Evolutionary conservation across 2,797 vertebrate genomes (phyloP), one percentile per base, ranked within the genome.

Genomic region (Spondyliosoma cantharus): DNA sequence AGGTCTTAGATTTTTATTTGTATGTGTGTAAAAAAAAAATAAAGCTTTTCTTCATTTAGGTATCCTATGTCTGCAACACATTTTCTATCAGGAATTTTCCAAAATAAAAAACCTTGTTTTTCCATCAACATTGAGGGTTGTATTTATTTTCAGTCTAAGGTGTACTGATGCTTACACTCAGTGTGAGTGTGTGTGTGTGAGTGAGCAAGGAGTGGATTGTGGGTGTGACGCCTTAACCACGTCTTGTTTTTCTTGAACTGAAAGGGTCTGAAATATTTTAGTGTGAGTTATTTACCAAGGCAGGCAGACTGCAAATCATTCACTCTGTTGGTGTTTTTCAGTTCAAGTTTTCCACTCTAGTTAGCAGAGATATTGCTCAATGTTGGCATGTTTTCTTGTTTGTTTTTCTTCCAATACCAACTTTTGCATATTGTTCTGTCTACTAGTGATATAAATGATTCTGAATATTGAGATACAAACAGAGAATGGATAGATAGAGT

Each of bases 81-180:
- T 89, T 86, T 83, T 15, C 62, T 59, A 67, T 70, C 22, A 60
- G 69, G 48, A 84, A 78, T 84, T 87, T 87, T 90, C 78, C 81
- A 90, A 89, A 90, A 90, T 86, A 90, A 88, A 90, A 80, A 74
- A 78, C 54, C 20, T 4, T 45, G 9, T 2, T 64, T 81, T 85
- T 77, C 86, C 74, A 65, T 83, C 63, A 86, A 84, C 82, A 86
- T 3, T 16, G 58, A 69, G 68, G 11, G 7, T 45, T 76, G 67
- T 49, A 12, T 86, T 78, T 57, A 49, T 69, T 16, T 71, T 68
- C 45, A 61, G 62, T 46, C 42, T 32, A 52, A 80, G 56, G 57
- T 84, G 74, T 19, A 22, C 15, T 57, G n/a, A 52, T 43, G 16
- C 50, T 69, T 42, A 37, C 37, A 37, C 37, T 37, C 24, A 60